phyloP scores from a whole-genome alignment of 2,113 vertebrate genomes.

The Tragulus kanchil region DNA sequence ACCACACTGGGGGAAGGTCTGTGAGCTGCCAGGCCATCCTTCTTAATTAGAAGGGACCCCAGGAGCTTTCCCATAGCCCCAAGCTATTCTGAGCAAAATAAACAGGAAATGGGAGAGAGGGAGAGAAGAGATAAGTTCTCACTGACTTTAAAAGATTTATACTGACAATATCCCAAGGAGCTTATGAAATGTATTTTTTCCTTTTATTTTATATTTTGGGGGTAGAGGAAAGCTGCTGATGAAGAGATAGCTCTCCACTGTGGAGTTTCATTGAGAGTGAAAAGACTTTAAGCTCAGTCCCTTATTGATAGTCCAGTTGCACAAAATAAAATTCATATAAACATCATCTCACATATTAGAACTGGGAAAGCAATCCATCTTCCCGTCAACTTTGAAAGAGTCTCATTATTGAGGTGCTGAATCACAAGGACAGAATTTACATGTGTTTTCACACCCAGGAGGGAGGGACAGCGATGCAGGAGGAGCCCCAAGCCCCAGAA shows the following conservation, averaged over 20 bases:
- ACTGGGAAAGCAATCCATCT: conserved; percentile 69
- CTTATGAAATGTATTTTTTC: conserved; percentile 56
- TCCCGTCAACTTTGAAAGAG: conserved; percentile 63
- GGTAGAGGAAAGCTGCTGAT: conserved; percentile 47
- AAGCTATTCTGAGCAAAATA: conserved; percentile 75
- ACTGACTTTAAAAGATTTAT: conserved; percentile 71
- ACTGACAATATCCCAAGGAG: conserved; percentile 63
- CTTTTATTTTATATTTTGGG: background rate
- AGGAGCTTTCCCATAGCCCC: conserved; percentile 61
- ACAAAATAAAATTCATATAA: conserved; percentile 79
- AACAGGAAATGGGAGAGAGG: conserved; percentile 71
- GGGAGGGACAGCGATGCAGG: background rate
- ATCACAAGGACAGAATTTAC: conserved; percentile 33
- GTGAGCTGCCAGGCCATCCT: conserved; percentile 65
- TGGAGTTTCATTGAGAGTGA: conserved; percentile 68
- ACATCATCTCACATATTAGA: conserved; percentile 80
- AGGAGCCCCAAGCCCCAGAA: background rate
- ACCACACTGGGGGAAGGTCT: conserved; percentile 50
- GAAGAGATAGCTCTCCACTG: conserved; percentile 73
- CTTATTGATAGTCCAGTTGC: conserved; percentile 75
- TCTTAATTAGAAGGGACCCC: conserved; percentile 74
- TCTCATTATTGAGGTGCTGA: conserved; percentile 27
- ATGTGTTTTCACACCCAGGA: background rate
- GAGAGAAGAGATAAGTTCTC: conserved; percentile 62
- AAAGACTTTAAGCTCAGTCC: conserved; percentile 68